Conservation (phyloP, 2,113 vertebrate species). For the Rhinopithecus roxellana region DNA sequence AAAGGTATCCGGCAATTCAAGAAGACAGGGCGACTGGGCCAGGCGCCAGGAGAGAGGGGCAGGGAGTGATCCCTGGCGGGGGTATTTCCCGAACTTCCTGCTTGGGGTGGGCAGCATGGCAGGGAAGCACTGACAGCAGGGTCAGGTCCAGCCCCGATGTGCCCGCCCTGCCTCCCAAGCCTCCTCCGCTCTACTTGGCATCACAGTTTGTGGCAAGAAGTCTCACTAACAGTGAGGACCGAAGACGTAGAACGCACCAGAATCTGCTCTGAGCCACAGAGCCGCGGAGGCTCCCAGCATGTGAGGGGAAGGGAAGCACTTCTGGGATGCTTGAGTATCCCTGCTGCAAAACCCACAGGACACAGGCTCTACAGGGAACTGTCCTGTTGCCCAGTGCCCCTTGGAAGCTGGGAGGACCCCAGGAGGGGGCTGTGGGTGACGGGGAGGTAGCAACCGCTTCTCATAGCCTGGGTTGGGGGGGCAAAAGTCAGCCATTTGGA, state of each 20-base stretch:
- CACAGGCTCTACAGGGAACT: background rate
- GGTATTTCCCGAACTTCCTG: background rate
- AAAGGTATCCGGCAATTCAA: fast-evolving
- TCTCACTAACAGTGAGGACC: background rate
- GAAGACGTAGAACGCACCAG: background rate
- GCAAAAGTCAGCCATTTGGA: background rate
- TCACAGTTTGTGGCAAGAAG: fast-evolving
- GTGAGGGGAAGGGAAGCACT: background rate
- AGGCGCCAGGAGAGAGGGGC: background rate
- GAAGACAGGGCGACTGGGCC: fast-evolving
- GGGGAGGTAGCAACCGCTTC: background rate
- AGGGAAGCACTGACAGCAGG: fast-evolving
- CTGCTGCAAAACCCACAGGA: background rate
- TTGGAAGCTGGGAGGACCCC: background rate
- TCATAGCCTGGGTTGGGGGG: background rate
- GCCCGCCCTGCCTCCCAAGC: background rate
- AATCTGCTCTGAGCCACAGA: background rate
- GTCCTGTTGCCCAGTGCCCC: background rate
- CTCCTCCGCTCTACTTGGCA: fast-evolving
- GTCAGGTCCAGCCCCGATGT: background rate
- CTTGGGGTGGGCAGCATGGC: fast-evolving
- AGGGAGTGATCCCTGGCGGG: background rate
- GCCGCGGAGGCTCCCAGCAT: background rate
- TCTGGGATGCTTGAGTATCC: too few species aligned
- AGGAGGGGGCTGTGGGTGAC: background rate